Conservation (phyloP, 1,140 invertebrate species). For the Rhopalosiphum padi region DNA sequence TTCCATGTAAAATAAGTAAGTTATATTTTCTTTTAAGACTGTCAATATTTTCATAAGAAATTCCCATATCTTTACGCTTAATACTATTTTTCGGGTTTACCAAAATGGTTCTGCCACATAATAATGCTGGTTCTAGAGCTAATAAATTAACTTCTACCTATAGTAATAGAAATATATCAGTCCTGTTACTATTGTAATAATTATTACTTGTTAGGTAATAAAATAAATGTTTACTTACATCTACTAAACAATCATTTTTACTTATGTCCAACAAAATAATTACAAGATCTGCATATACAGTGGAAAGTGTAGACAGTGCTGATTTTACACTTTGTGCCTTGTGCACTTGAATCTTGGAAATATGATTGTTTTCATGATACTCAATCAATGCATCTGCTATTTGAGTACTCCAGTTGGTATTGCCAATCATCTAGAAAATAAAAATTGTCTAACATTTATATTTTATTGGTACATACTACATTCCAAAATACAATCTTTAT, state of each 20-base stretch:
- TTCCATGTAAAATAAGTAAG: slow-evolving; percentile 30
- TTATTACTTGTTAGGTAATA: background rate
- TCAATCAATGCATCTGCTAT: slow-evolving; percentile 17
- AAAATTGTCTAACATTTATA: background rate
- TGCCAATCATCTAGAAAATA: slow-evolving; percentile 18
- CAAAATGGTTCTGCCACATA: slow-evolving; percentile 46
- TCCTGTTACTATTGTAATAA: background rate
- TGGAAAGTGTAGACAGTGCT: background rate
- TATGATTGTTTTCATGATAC: slow-evolving; percentile 38
- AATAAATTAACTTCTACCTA: slow-evolving; percentile 46
- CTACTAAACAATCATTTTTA: slow-evolving; percentile 40
- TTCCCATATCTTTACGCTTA: slow-evolving; percentile 33
- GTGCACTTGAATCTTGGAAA: slow-evolving; percentile 14
- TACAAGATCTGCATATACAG: slow-evolving; percentile 43
- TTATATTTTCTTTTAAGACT: slow-evolving; percentile 25
- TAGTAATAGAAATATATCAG: background rate
- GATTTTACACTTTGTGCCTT: slow-evolving; percentile 36
- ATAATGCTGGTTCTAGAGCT: slow-evolving; percentile 37
- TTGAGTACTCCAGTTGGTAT: slow-evolving; percentile 12
- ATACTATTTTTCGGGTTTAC: slow-evolving; percentile 42
- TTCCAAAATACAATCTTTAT: background rate
- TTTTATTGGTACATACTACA: background rate
- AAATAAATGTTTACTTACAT: slow-evolving; percentile 4
- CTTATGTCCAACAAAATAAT: slow-evolving; percentile 39
- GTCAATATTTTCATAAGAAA: slow-evolving; percentile 42